Base-by-base conservation (phyloP, 1,140 invertebrate genomes). In the Danaus melanippus region DNA sequence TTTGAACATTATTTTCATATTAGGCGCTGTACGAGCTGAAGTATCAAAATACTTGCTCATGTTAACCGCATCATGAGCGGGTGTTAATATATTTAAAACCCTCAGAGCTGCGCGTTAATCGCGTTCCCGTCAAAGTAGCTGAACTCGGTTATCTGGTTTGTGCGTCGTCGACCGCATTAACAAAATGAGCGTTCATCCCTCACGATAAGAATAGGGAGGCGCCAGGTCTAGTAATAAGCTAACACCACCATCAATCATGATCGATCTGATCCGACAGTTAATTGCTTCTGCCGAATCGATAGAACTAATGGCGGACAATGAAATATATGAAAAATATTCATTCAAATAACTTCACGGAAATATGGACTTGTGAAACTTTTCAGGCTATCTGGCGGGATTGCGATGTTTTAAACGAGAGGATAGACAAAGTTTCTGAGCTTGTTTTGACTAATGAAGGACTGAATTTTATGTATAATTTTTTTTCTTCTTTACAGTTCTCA, bases 231-330 rank as follows among this genome's bases (percentile, higher is more conserved):
- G 68, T 79, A 82, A 83, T 83, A 77, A 80, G 65, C 68, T 69
- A 71, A 77, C 73, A 73, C 64, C 71, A 65, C 60, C 72, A 85
- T 85, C 77, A 80, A 85, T 85, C 82, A 85, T 80, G 73, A 74
- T 75, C 67, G 59, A 62, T 66, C 57, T 49, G 62, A 75, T 71
- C 73, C 60, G 44, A 60, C 64, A 68, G 64, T 72, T 80, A 84
- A 82, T 82, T 78, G 71, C 78, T 67, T 62, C 67, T 66, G 63
- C 59, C 64, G 59, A 71, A 74, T 81, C 74, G 76, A 76, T 78
- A 71, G 68, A 59, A 56, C 58, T 69, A 74, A 74, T 77, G 63
- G 62, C 45, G 65, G 62, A 56, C 57, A 58, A 60, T 12, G 53
- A 50, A 68, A 55, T 44, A 15, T 11, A 41, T 21, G 11, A 56